Percentiles rank a stretch among this genome's conserved stretches.
Conservation (phyloP, 2,113 vertebrate species). For the Neodon shergylaensis region DNA sequence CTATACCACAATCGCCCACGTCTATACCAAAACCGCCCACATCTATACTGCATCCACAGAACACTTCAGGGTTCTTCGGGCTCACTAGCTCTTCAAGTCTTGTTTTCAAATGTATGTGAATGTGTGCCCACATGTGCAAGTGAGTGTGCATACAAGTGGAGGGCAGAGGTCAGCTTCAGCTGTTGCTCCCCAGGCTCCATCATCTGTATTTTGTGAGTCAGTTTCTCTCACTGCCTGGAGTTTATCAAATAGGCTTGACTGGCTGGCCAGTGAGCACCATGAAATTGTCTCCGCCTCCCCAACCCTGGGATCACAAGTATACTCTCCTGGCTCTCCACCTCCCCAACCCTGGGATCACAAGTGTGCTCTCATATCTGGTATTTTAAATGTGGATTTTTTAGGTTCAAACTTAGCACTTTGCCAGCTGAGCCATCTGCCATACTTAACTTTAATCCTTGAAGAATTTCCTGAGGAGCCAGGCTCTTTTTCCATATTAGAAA, state of each 20-base stretch:
- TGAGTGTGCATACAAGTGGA: neutral
- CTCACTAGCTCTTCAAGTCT: neutral
- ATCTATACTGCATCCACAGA: neutral
- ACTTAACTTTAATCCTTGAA: neutral
- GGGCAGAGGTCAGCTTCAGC: neutral
- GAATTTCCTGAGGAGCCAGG: neutral
- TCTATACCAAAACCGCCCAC: no score
- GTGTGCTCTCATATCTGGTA: neutral
- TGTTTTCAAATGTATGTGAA: neutral
- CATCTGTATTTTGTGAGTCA: neutral
- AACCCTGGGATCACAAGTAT: no score
- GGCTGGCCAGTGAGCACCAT: neutral
- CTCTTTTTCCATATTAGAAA: conserved; percentile 31
- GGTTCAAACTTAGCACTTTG: neutral
- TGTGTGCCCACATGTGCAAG: neutral
- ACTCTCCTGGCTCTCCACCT: no score
- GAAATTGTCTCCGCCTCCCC: no score
- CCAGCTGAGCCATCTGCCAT: neutral
- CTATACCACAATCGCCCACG: no score
- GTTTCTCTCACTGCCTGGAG: no score
- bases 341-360: no score
- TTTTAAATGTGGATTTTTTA: neutral
- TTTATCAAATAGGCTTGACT: neutral
- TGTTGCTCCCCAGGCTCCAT: neutral
- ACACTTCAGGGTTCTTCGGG: neutral